Base-by-base conservation (phyloP, 2,113 vertebrate genomes). In the Deroptyus accipitrinus region DNA sequence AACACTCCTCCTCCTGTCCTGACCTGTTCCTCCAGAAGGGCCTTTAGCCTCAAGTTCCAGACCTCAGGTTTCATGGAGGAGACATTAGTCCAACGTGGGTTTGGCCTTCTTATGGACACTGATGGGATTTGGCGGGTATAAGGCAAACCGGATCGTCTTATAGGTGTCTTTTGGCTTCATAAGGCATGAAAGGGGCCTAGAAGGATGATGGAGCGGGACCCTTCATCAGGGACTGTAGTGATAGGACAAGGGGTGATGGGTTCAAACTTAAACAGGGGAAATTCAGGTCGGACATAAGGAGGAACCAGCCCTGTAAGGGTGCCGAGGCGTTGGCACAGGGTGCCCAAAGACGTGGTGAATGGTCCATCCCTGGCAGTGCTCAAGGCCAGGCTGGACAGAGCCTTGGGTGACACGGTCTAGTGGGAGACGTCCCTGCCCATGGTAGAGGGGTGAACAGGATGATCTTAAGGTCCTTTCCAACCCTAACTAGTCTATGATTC, bases 81-180 rank as follows among this genome's bases (percentile, higher is more conserved):
- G 41, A 35, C 3, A 1, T 27, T 6, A 55, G 20, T 19, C 25
- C 31, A 75, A 28, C 7, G 6, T 0, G 6, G 18, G 39, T 20
- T 6, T 42, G 3, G 54, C 30, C 44, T 69, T 3, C 1, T 17
- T 42, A 5, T 0, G 11, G 75, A n/a, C 64, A 57, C 30, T 2
- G 5, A 7, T 13, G 35, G 49, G n/a, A 70, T 70, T 35, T 1
- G 10, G 10, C 2, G 37, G 20, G 28, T 9, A 5, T 9, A 13
- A 49, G 11, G 46, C 42, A 51, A 69, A 20, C 25, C 7, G 39
- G 39, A 57, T 61, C 30, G 46, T 23, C 54, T 66, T 54, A 12
- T 10, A 23, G 57, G 57, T 35, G 57, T 24, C 57, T 59, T 59
- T 59, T 24, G 13, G 9, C 22, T 59, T 59, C 57, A 35, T 35